Percentiles rank a stretch among this genome's conserved stretches.
Conservation (phyloP, 1,140 invertebrate genomes). For the Liolophura sinensis region DNA sequence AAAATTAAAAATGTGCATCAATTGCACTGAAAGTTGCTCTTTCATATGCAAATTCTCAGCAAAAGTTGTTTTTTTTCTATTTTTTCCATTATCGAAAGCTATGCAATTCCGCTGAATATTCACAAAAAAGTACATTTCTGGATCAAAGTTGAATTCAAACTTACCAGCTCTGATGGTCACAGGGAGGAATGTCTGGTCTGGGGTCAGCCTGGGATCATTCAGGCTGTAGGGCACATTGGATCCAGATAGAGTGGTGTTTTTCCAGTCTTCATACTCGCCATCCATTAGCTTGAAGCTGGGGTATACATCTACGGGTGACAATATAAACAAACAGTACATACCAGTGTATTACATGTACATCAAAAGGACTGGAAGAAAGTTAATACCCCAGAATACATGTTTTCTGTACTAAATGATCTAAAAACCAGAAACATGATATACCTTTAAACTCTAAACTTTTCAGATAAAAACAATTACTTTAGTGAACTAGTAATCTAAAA, state of each 20-base stretch:
- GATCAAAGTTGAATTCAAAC: too few relatives aligned
- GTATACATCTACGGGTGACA: not conserved
- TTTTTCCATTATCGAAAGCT: too few relatives aligned
- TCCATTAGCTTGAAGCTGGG: conserved; percentile 6
- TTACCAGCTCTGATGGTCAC: too few relatives aligned
- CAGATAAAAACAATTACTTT: too few relatives aligned
- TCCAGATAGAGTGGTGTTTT: conserved; percentile 34
- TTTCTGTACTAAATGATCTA: not conserved
- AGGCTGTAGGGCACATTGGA: conserved; percentile 34
- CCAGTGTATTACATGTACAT: not conserved
- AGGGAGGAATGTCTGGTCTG: too few relatives aligned
- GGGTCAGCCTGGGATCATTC: conserved; percentile 21
- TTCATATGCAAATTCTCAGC: too few relatives aligned
- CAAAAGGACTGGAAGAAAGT: not conserved
- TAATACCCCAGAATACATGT: conserved; percentile 11
- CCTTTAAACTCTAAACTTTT: not conserved
- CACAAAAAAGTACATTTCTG: too few relatives aligned
- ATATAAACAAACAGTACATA: conserved; percentile 1
- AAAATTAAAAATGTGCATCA: too few relatives aligned
- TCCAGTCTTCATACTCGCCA: conserved; percentile 38
- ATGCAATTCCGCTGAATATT: too few relatives aligned
- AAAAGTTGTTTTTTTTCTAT: too few relatives aligned
- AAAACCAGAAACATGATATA: not conserved
- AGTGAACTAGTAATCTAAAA: too few relatives aligned
- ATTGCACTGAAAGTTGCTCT: too few relatives aligned